Evolutionary conservation across 1,140 invertebrate genomes (phyloP), one percentile per base, ranked within the genome.

Genomic region (Drosophila suzukii): DNA sequence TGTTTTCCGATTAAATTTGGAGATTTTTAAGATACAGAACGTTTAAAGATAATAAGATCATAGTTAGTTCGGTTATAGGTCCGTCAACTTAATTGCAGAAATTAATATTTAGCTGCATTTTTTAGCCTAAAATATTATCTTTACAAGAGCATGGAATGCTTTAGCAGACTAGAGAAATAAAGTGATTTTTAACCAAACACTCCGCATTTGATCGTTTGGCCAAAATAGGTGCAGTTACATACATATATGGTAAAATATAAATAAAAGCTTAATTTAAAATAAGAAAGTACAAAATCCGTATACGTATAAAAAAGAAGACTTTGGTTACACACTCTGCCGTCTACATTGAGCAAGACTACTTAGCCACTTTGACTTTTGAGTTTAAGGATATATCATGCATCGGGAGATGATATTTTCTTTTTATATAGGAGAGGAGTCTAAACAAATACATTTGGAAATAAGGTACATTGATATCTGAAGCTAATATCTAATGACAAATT

Each of bases 101-200:
- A 67, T 49, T 15, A 67, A 49, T 41, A 34, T 24, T 47, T 24
- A 55, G 49, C 24, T 11, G 66, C 34, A 30, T 44, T 38, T 44
- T 46, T 3, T 44, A 63, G 38, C 6, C 36, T 32, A 47, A 24
- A 55, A 15, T 27, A 15, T 11, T 49, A 32, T 58, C 66, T 58
- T 71, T 71, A 71, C 51, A 47, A 71, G 43, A 57, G 65, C 67
- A 71, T 71, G 67, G 67, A 71, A 71, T 71, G 67, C 44, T n/a
- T 44, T n/a, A 41, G 63, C 41, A 49, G 63, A 57, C 51, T 71
- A 71, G 51, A 15, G 10, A 58, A 70, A 17, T 49, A 70, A 50
- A 55, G 67, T 36, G 38, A 34, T 17, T 24, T 47, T 11, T 7
- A 49, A 46, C 41, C 12, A 38, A 36, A 43, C 13, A 38, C 7